These are phyloP conservation scores for Anodontia alba DNA, from an alignment of 2,888 invertebrate species.

Conservation along the genomic window DNA sequence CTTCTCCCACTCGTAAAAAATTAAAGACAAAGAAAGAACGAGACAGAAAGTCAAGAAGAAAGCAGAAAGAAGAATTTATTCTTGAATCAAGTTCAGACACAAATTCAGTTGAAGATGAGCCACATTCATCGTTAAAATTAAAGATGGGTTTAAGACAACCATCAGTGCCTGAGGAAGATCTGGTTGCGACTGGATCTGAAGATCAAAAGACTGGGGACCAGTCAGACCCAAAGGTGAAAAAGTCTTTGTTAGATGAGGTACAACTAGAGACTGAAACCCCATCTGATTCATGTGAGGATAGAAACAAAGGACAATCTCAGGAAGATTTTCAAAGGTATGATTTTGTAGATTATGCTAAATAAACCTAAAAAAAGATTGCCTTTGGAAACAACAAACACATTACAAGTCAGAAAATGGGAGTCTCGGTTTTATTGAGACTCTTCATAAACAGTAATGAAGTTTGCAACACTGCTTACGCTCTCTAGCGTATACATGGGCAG, in stretches of 20 bases:
- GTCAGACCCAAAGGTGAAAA: constrained; percentile 24
- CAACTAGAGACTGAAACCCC: constrained; percentile 64
- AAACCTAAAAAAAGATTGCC: too few species aligned
- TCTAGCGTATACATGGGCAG: too few species aligned
- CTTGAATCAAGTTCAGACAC: constrained; percentile 67
- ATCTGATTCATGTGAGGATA: constrained; percentile 55
- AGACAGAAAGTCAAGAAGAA: constrained; percentile 62
- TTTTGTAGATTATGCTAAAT: too few species aligned
- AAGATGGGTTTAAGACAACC: too few species aligned
- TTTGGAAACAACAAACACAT: too few species aligned
- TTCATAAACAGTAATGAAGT: too few species aligned
- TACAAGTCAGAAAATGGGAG: too few species aligned
- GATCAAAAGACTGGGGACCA: constrained; percentile 25
- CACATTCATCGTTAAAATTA: not conserved
- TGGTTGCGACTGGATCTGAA: constrained; percentile 61
- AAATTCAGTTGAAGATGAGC: constrained; percentile 56
- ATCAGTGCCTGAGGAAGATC: constrained; percentile 55
- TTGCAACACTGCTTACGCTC: too few species aligned
- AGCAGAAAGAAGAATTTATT: constrained; percentile 65
- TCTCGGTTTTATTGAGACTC: too few species aligned
- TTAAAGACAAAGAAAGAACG: constrained; percentile 68
- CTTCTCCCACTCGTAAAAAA: constrained; percentile 61
- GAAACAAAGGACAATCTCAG: constrained; percentile 9
- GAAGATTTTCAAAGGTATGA: not conserved
- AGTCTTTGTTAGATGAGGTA: constrained; percentile 65